Base-by-base conservation (phyloP, 2,113 vertebrate genomes). In the Carettochelys insculpta region DNA sequence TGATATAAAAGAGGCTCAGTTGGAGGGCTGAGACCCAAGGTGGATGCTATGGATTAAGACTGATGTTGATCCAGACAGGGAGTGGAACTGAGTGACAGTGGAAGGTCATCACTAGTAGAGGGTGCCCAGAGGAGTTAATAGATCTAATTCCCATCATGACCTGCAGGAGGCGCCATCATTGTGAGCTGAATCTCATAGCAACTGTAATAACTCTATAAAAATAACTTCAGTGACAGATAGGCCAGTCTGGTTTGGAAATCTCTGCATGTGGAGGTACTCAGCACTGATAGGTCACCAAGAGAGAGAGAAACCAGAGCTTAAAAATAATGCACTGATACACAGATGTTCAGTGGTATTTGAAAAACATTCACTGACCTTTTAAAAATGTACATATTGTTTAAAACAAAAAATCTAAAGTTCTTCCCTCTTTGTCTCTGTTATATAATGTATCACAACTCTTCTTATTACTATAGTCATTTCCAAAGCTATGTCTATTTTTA, bases 341-440 rank as follows among this genome's bases (percentile, higher is more conserved):
- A 80, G 76, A 88, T 81, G 77, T 89, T 82, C 94, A 89, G 56
- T 87, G 85, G 61, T 87, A 96, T 94, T 93, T 92, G 84, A 61
- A 91, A 95, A 96, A 51, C 27, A 83, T n/a, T 19, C 4, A 10
- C 38, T 89, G 92, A 88, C 45, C 47, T 96, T 95, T 82, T 56
- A 14, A 48, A 80, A 94, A 84, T 7, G 2, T 84, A 51, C 1
- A 31, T 1, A 31, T 31, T 14, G 4, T 75, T 88, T 91, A 50
- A 93, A 94, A 88, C 3, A 45, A 90, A 54, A 13, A 78, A 24
- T 12, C n/a, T 16, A 1, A 82, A 83, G 12, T 86, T 10, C 87
- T 9, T 90, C 52, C 31, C 17, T 65, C 48, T 89, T 75, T 76
- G 31, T 61, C 11, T 85, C 89, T 61, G 34, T 92, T 29, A 79